These are phyloP conservation scores for Myrmecophaga tridactyla DNA, from an alignment of 2,113 vertebrate species.

Conservation along the genomic window DNA sequence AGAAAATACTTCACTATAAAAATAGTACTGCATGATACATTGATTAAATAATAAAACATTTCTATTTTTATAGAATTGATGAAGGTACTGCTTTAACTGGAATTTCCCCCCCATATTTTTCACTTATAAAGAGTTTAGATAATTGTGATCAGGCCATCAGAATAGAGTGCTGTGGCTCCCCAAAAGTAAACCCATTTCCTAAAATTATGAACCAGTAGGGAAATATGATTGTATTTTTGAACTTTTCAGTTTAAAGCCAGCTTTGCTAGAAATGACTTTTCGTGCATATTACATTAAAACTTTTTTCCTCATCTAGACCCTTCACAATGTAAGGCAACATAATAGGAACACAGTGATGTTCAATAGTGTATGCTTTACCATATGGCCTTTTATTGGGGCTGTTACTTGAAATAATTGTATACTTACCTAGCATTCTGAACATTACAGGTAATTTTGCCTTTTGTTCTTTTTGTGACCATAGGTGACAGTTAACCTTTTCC, in stretches of 20 bases:
- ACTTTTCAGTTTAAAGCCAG: slow-evolving; percentile 5
- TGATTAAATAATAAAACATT: neutral
- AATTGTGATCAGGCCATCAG: neutral
- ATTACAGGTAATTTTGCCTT: neutral
- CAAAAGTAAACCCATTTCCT: neutral
- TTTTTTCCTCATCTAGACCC: neutral
- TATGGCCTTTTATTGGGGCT: neutral
- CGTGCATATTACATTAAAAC: neutral
- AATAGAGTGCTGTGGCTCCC: neutral
- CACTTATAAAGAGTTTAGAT: neutral
- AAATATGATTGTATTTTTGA: neutral
- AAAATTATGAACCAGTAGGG: neutral
- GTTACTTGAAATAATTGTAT: neutral
- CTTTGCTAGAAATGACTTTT: neutral
- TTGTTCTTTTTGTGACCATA: slow-evolving; percentile 72
- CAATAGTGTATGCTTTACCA: neutral
- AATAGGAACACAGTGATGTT: neutral
- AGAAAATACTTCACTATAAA: neutral
- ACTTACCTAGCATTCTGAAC: neutral
- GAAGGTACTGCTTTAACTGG: neutral
- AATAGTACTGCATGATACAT: neutral
- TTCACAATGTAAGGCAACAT: neutral
- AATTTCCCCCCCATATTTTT: neutral
- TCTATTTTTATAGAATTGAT: slow-evolving; percentile 27
- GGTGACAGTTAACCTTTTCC: slow-evolving; percentile 98